phyloP scores from a whole-genome alignment of 2,797 vertebrate species.

The Halcyon badia region DNA sequence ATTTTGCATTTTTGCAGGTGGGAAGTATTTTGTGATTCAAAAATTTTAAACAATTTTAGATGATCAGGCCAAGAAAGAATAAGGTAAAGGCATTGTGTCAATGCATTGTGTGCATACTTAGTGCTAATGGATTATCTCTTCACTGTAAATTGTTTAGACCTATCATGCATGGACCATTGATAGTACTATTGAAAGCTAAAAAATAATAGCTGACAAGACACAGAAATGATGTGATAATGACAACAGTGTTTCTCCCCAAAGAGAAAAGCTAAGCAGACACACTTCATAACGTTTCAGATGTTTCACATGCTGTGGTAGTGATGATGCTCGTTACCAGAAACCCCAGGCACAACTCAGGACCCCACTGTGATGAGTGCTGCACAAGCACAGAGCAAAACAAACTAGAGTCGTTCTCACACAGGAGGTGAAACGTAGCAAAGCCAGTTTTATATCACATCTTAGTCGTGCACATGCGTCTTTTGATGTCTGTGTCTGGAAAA shows the following conservation, averaged over 20 bases:
- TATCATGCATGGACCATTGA: not conserved
- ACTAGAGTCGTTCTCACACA: not conserved
- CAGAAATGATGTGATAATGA: not conserved
- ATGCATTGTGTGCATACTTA: accelerated
- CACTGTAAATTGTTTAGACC: not conserved
- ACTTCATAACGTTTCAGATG: not conserved
- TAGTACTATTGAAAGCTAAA: not conserved
- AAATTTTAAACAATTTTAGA: not conserved
- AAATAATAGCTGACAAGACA: not conserved
- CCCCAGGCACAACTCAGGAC: not conserved
- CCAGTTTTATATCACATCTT: not conserved
- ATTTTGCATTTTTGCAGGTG: not conserved
- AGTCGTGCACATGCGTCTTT: accelerated
- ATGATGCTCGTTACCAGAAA: not conserved
- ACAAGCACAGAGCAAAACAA: not conserved
- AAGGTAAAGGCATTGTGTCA: not conserved
- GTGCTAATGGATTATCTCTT: not conserved
- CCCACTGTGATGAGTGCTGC: accelerated
- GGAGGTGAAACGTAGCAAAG: not conserved
- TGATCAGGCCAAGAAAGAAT: not conserved
- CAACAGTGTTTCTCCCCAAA: not conserved
- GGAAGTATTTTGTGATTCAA: not conserved
- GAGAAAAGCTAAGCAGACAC: not conserved
- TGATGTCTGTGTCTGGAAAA: not conserved
- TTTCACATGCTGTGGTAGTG: accelerated